Conservation (phyloP, 2,888 invertebrate species). For the Matsumyia berberina region DNA sequence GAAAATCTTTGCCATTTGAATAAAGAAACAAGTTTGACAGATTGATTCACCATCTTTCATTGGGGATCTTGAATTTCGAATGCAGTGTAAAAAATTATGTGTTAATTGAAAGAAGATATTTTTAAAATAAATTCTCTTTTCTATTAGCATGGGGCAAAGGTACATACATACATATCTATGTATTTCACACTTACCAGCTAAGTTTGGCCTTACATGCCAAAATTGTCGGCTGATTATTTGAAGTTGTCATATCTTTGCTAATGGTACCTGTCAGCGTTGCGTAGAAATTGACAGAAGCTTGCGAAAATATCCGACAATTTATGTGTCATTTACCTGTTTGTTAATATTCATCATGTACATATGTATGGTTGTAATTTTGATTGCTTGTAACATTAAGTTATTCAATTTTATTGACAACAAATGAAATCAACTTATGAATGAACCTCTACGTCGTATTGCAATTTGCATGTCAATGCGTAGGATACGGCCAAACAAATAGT, state of each 20-base stretch:
- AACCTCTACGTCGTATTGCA: slow-evolving; percentile 8
- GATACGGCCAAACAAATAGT: background rate
- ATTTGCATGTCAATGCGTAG: slow-evolving; percentile 27
- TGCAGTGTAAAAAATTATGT: slow-evolving; percentile 12
- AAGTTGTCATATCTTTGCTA: background rate
- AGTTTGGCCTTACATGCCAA: slow-evolving; percentile 1
- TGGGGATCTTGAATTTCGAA: background rate
- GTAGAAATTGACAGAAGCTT: too few species aligned
- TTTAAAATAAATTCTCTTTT: slow-evolving; percentile 13
- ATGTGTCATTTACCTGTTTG: background rate
- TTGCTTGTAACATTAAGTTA: slow-evolving; percentile 4
- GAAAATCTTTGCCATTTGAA: slow-evolving; percentile 19
- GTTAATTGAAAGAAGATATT: slow-evolving; percentile 9
- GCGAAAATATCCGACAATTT: background rate
- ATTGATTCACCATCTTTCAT: slow-evolving; percentile 1
- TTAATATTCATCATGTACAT: too few species aligned
- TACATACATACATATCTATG: too few species aligned
- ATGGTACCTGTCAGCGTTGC: background rate
- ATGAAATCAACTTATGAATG: slow-evolving; percentile 44
- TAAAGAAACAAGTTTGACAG: slow-evolving; percentile 13
- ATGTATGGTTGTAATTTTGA: background rate
- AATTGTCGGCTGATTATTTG: background rate
- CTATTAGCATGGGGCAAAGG: background rate
- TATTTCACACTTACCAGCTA: background rate
- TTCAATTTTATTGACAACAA: background rate